Base-by-base conservation (phyloP, 2,113 vertebrate genomes). In the Rhynchomys soricoides region DNA sequence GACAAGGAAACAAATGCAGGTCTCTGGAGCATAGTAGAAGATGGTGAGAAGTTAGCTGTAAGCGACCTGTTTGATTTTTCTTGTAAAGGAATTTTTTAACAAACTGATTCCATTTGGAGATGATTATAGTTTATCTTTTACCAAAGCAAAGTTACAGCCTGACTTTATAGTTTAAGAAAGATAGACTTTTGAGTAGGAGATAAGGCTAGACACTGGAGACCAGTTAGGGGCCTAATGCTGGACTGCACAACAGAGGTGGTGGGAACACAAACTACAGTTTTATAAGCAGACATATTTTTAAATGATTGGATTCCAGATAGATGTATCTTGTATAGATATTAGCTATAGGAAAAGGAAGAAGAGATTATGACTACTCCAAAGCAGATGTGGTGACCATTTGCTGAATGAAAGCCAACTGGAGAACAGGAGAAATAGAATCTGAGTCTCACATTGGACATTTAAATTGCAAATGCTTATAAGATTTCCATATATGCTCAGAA, bases 161-260 rank as follows among this genome's bases (percentile, higher is more conserved):
- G 52, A 78, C 57, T 93, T 50, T 75, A 86, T 82, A 26, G 37
- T 95, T 68, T 82, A 50, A 88, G 68, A 83, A 93, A 88, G 62
- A 50, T 52, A 45, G 48, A 66, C 45, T 73, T 87, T 68, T 81
- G 21, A 43, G 4, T 57, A 73, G 31, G 55, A 37, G 55, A 34
- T 40, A 81, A 66, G 79, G 78, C 86, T 50, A 19, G 31, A 73
- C n/a, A n/a, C 71, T 50, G 43, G 43, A 86, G 73, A 93, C 13
- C 45, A 43, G 24, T 37, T 15, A 16, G 40, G 37, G 50, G 3
- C 17, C 48, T 89, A 12, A 37, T 85, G 19, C n/a, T 40, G 21
- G 5, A 50, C 5, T 26, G 8, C 2, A 71, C 34, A 16, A 7
- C 64, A 43, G 11, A 19, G 50, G 3, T 24, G 48, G 37, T 57